Percentiles rank a stretch among this genome's conserved stretches.
These are phyloP conservation scores for Sinosuthora webbiana DNA, from an alignment of 2,113 vertebrate genomes.

Conservation along the genomic window DNA sequence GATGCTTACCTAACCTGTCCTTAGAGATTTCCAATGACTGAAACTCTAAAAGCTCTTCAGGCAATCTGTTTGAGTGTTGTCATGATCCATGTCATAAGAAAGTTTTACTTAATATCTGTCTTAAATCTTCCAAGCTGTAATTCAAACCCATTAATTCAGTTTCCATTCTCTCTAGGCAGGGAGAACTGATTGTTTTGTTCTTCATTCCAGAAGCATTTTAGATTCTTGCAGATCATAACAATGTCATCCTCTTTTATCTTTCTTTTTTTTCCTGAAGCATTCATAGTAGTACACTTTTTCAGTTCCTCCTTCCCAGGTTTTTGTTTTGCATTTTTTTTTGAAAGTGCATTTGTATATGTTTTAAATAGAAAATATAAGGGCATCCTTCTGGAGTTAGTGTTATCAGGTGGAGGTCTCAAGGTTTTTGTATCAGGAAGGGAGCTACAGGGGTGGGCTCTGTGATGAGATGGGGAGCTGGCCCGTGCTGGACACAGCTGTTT, in stretches of 20 bases:
- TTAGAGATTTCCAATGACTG: slow-evolving; percentile 1
- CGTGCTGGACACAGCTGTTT: background rate
- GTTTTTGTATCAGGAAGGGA: background rate
- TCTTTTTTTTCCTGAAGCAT: background rate
- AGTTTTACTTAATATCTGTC: background rate
- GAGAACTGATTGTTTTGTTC: background rate
- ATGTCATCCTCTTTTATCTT: background rate
- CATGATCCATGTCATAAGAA: background rate
- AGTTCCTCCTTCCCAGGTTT: background rate
- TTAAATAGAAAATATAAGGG: background rate
- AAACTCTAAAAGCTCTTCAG: background rate
- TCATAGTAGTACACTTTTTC: background rate
- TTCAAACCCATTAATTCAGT: background rate
- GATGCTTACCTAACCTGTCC: background rate
- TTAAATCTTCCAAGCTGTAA: background rate
- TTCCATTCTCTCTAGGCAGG: background rate
- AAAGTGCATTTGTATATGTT: background rate
- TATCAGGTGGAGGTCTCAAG: background rate
- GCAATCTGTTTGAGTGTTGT: background rate
- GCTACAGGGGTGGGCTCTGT: background rate
- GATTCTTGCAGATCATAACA: background rate
- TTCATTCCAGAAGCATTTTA: background rate
- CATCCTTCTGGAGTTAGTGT: background rate
- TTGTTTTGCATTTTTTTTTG: background rate
- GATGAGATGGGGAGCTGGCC: background rate